Evolutionary conservation across 2,888 invertebrate genomes (phyloP).

Genomic region (Drosophila tripunctata): DNA sequence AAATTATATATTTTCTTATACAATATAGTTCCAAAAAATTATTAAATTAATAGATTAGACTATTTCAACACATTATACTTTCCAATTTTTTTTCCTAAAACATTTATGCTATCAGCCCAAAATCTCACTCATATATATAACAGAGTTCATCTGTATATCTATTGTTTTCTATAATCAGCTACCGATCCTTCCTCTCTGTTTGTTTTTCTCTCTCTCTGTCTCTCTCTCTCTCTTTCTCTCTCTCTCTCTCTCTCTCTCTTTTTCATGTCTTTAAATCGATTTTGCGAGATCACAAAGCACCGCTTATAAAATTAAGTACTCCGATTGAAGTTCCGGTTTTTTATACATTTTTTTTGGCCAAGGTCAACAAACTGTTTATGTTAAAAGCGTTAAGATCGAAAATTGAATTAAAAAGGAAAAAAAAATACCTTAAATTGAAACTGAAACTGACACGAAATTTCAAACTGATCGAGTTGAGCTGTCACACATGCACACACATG

Average conservation of each 20-base stretch:
- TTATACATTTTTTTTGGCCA: not conserved
- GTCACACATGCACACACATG: not conserved
- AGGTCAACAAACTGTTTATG: conserved; percentile 14
- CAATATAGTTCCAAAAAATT: too few relatives aligned
- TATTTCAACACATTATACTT: too few relatives aligned
- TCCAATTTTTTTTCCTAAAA: too few relatives aligned
- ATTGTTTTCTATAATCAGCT: too few relatives aligned
- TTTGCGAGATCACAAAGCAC: not conserved
- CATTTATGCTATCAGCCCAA: too few relatives aligned
- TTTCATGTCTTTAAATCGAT: not conserved
- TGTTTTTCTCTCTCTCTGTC: not conserved
- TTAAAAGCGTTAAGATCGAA: conserved; percentile 1
- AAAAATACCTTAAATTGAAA: not conserved
- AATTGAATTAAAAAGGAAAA: not conserved
- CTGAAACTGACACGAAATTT: not conserved
- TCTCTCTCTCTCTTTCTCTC: not conserved
- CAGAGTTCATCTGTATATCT: too few relatives aligned
- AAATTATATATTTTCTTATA: too few relatives aligned
- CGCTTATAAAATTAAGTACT: conserved; percentile 3
- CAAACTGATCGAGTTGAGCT: conserved; percentile 8
- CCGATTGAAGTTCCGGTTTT: conserved; percentile 13
- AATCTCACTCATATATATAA: too few relatives aligned
- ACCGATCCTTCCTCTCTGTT: too few relatives aligned
- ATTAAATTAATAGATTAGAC: too few relatives aligned
- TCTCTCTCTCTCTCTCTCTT: not conserved